These are phyloP conservation scores for Rapana venosa DNA, from an alignment of 2,888 invertebrate genomes.

Conservation along the genomic window DNA sequence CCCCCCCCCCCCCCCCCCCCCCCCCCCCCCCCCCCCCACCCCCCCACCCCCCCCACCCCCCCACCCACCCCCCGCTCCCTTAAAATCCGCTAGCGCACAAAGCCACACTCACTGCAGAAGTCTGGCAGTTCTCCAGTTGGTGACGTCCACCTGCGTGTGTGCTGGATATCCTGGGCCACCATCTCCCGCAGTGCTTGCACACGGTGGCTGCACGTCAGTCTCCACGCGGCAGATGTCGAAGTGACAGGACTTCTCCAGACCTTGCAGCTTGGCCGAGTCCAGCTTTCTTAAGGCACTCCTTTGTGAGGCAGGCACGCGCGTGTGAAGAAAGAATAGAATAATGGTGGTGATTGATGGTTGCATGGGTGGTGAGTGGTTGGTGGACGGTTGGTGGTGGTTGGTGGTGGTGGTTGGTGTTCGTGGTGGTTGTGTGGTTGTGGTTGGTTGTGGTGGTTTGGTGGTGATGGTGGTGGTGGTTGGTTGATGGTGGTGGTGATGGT, in stretches of 20 bases:
- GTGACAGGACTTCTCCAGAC: slow-evolving; percentile 54
- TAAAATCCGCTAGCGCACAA: not conserved
- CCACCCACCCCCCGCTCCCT: not conserved
- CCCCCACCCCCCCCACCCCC: not conserved
- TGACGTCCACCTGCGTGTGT: slow-evolving; percentile 42
- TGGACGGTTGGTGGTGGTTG: too few species aligned
- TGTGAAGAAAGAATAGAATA: too few species aligned
- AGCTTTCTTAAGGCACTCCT: slow-evolving; percentile 60
- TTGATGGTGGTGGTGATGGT: too few species aligned
- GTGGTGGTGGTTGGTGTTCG: too few species aligned
- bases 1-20: not conserved
- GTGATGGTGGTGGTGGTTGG: too few species aligned
- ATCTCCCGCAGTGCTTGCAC: slow-evolving; percentile 43
- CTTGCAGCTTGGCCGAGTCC: slow-evolving; percentile 22
- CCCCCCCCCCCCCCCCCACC: not conserved
- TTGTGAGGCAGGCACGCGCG: too few species aligned
- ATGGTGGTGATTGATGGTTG: too few species aligned
- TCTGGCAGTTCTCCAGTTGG: slow-evolving; percentile 52
- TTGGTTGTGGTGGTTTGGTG: too few species aligned
- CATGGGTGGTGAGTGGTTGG: too few species aligned
- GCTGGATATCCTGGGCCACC: slow-evolving; percentile 57
- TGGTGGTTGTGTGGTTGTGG: too few species aligned
- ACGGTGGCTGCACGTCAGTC: slow-evolving; percentile 48
- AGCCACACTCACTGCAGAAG: slow-evolving; percentile 2
- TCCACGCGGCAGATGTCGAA: slow-evolving; percentile 62